phyloP scores from a whole-genome alignment of 1,140 invertebrate species.

The Eufriesea mexicana region DNA sequence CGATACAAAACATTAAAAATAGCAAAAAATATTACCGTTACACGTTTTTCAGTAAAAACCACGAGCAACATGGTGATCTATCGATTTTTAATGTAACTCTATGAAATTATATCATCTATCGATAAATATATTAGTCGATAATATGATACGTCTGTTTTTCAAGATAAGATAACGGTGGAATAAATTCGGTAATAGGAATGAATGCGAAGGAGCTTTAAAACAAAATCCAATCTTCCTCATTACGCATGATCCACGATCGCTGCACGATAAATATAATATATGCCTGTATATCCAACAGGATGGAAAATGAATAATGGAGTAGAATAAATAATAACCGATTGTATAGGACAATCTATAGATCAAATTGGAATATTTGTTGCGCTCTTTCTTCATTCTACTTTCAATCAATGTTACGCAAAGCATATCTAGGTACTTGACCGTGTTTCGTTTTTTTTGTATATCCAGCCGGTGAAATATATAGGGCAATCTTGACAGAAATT shows the following conservation, averaged over 20 bases:
- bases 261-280: not conserved
- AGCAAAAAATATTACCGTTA: not conserved
- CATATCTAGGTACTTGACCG: not conserved
- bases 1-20: not conserved
- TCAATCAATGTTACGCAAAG: not conserved
- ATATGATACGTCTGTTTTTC: not conserved
- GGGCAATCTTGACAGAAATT: not conserved
- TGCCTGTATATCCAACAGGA: not conserved
- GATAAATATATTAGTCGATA: not conserved
- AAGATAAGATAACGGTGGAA: not conserved
- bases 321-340: not conserved
- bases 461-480: not conserved
- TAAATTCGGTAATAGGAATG: not conserved
- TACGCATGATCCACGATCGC: not conserved
- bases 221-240: not conserved
- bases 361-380: not conserved
- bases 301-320: not conserved
- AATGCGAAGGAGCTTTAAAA: not conserved
- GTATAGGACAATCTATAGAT: not conserved
- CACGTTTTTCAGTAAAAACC: not conserved
- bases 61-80: not conserved
- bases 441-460: not conserved
- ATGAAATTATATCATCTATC: not conserved
- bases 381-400: constrained; percentile 15
- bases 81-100: not conserved